Evolutionary conservation across 2,113 vertebrate genomes (phyloP).

Genomic region (Phoenicopterus ruber): DNA sequence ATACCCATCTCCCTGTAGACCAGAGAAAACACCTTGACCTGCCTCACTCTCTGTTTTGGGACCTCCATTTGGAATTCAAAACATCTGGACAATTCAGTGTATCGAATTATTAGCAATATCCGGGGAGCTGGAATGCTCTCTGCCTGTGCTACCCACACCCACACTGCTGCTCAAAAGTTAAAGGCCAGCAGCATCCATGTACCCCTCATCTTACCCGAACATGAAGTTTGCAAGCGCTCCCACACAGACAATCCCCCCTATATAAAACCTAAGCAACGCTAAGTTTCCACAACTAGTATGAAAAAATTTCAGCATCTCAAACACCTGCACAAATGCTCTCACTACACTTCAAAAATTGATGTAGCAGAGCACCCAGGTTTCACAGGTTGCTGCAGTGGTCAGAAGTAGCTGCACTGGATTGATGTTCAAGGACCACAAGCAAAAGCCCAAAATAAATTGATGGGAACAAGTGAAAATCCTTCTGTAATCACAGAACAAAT

Average conservation of each 20-base stretch:
- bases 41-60: neutral
- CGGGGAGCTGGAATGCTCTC: neutral
- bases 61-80: neutral
- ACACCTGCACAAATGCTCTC: neutral
- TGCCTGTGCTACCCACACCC: neutral
- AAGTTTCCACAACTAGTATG: neutral
- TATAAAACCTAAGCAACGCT: neutral
- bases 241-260: neutral
- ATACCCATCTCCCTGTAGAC: neutral
- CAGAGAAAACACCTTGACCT: neutral
- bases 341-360: neutral
- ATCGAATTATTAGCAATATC: neutral
- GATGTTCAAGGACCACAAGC: neutral
- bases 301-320: neutral
- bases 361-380: neutral
- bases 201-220: neutral
- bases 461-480: neutral
- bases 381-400: neutral
- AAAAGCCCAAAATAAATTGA: conserved; percentile 2
- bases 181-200: neutral
- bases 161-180: neutral
- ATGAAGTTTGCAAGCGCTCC: neutral
- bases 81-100: neutral
- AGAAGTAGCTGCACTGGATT: neutral
- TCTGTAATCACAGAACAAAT: conserved; percentile 2